These are phyloP conservation scores for Diachrysia chrysitis DNA, from an alignment of 2,888 invertebrate species.

Conservation along the genomic window DNA sequence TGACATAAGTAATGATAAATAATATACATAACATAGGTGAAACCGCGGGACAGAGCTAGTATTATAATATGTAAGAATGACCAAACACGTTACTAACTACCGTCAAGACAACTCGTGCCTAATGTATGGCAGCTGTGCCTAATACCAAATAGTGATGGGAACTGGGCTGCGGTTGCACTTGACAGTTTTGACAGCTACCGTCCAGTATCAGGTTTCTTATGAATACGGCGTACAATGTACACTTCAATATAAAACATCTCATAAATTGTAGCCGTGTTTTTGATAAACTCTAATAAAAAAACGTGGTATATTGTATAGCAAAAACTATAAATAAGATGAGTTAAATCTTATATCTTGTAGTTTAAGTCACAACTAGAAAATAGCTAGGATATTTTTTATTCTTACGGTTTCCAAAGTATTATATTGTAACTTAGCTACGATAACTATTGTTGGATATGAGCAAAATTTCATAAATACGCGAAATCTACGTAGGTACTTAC, in stretches of 20 bases:
- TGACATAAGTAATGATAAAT: neutral
- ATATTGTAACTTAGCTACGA: too few species aligned
- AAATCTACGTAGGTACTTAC: too few species aligned
- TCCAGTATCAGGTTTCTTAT: conserved; percentile 49
- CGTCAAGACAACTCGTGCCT: conserved; percentile 45
- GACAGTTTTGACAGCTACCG: conserved; percentile 62
- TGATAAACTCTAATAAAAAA: too few species aligned
- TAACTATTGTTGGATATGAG: too few species aligned
- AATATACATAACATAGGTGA: neutral
- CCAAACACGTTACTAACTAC: conserved; percentile 10
- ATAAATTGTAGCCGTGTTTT: too few species aligned
- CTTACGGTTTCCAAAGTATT: too few species aligned
- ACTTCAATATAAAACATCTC: conserved; percentile 6
- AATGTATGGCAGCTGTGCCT: conserved; percentile 14
- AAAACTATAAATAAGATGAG: too few species aligned
- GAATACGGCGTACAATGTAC: conserved; percentile 30
- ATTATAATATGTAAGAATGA: neutral
- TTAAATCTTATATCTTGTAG: too few species aligned
- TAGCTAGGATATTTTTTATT: too few species aligned
- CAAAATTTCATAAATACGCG: too few species aligned
- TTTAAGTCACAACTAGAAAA: too few species aligned
- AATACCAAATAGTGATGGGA: conserved; percentile 50
- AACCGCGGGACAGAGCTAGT: neutral
- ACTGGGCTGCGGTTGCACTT: conserved; percentile 57
- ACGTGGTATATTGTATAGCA: too few species aligned